Evolutionary conservation across 2,113 vertebrate species (phyloP), one percentile per base, ranked within the genome.

Genomic region (Rhabdornis inornatus): DNA sequence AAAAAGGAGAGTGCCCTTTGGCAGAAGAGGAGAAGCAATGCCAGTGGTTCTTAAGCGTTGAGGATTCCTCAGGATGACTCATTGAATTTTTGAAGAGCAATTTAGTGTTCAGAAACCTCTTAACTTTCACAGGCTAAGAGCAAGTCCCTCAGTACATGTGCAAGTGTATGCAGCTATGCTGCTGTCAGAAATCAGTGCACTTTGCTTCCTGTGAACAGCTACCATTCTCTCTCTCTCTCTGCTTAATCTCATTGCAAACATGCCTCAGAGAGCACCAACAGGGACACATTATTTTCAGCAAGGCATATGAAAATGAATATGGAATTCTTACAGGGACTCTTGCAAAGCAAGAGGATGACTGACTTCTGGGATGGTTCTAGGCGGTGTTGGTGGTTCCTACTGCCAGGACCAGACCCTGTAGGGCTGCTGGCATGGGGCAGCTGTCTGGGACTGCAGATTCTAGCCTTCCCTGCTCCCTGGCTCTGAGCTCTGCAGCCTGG

Each of bases 361-460:
- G 6, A 31, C 13, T 87, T 75, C 56, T 55, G 61, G 5, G 6
- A 6, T 65, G 31, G 33, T 65, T 77, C 37, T 53, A 16, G 28
- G 30, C 77, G 10, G 5, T 47, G 15, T 18, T 1, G 0, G 47
- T 74, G 55, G 5, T 30, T 70, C 4, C 18, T 64, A 4, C 45
- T 24, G 18, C 30, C 25, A 35, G 63, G 45, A 53, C 5, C 12
- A 11, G 42, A 74, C 6, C 5, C 23, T 55, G 21, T 35, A 33
- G 30, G 5, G 74, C 18, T 53, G 30, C 69, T 66, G 61, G 23
- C 0, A 0, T 4, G 7, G 16, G 10, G 16, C 2, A 5, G 76
- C 42, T 0, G 0, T 3, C 20, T 37, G 33, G 52, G 44, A 69
- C 40, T 60, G 35, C 28, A 59, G 27, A 17, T 52, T 33, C 5